Percentiles rank a stretch among this genome's conserved stretches.
These are phyloP conservation scores for Dolichoris vasculosae DNA, from an alignment of 1,140 invertebrate species.

Conservation along the genomic window DNA sequence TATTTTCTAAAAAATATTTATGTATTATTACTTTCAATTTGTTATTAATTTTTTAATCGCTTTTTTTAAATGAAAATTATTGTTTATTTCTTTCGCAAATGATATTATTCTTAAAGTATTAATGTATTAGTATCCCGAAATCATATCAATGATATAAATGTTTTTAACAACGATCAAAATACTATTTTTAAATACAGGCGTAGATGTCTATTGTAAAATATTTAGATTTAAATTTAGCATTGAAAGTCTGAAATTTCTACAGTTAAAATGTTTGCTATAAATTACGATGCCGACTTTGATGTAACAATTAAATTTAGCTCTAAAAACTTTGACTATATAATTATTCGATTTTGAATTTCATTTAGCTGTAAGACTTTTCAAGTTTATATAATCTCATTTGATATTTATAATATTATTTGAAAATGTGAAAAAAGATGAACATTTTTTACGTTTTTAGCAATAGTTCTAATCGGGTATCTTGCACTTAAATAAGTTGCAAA, in stretches of 20 bases:
- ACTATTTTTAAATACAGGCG: not conserved
- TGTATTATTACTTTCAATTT: too few species aligned
- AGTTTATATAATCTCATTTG: not conserved
- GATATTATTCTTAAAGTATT: not conserved
- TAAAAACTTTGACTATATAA: not conserved
- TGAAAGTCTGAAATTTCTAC: not conserved
- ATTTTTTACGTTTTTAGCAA: not conserved
- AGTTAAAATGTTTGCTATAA: not conserved
- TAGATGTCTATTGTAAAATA: not conserved
- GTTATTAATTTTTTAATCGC: too few species aligned
- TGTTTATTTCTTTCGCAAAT: not conserved
- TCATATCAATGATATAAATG: not conserved
- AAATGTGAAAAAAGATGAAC: not conserved
- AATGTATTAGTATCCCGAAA: not conserved
- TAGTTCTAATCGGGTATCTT: not conserved
- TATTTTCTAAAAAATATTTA: too few species aligned
- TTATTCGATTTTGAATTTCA: not conserved
- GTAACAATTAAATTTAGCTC: not conserved
- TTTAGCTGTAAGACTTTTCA: not conserved
- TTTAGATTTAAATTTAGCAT: slow-evolving; percentile 4
- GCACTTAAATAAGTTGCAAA: not conserved
- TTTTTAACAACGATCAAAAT: not conserved
- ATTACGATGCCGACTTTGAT: not conserved
- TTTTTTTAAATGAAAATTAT: too few species aligned
- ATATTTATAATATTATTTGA: not conserved